Evolutionary conservation across 2,797 vertebrate species (phyloP).

Genomic region (Microcaecilia unicolor): DNA sequence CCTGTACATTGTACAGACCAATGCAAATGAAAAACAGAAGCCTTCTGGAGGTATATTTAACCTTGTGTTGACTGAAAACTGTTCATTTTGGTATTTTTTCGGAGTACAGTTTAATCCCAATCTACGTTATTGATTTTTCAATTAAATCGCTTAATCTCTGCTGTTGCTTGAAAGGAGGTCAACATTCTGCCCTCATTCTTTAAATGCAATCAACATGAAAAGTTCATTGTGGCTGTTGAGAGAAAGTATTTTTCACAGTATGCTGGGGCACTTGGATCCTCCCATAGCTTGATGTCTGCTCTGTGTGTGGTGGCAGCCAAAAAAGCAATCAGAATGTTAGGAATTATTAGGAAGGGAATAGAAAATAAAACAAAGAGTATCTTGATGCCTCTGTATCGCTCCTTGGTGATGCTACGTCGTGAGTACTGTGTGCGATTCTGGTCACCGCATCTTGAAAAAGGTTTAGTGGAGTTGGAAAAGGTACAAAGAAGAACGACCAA

Average conservation of each 20-base stretch:
- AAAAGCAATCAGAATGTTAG: too few species aligned
- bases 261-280: neutral
- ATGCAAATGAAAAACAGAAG: slow-evolving; percentile 46
- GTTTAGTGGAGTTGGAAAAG: too few species aligned
- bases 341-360: too few species aligned
- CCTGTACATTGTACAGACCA: slow-evolving; percentile 29
- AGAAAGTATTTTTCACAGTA: neutral
- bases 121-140: slow-evolving; percentile 26
- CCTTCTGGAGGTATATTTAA: slow-evolving; percentile 20
- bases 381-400: too few species aligned
- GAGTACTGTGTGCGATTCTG: too few species aligned
- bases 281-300: too few species aligned
- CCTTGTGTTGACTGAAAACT: slow-evolving; percentile 31
- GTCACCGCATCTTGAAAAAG: too few species aligned
- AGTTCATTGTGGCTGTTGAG: slow-evolving; percentile 24
- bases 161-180: slow-evolving; percentile 9
- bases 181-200: slow-evolving; percentile 15
- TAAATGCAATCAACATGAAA: slow-evolving; percentile 7
- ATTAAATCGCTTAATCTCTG: slow-evolving; percentile 31
- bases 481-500: too few species aligned
- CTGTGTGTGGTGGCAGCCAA: too few species aligned
- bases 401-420: too few species aligned
- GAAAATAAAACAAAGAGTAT: too few species aligned
- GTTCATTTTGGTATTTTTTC: slow-evolving; percentile 30
- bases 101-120: slow-evolving; percentile 35